Evolutionary conservation across 2,888 invertebrate genomes (phyloP).

Genomic region (Aelia acuminata): DNA sequence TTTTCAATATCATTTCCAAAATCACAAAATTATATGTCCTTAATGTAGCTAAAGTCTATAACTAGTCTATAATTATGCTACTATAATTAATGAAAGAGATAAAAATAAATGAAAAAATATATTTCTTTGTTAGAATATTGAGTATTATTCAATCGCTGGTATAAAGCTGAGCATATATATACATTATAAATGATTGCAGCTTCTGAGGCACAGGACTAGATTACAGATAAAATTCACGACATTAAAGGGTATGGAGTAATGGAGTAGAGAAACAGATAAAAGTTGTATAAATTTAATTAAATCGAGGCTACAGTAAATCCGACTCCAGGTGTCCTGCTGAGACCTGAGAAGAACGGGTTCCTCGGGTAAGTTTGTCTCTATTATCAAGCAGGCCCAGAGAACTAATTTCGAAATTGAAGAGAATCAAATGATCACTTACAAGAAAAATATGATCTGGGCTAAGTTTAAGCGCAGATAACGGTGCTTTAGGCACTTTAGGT

Average conservation of each 20-base stretch:
- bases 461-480: neutral
- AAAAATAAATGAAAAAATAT: constrained; percentile 40
- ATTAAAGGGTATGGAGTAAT: too few species aligned
- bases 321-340: neutral
- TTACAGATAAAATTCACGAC: neutral
- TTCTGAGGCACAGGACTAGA: constrained; percentile 44
- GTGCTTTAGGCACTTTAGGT: constrained; percentile 14
- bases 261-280: neutral
- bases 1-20: neutral
- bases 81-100: too few species aligned
- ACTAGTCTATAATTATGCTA: constrained; percentile 22
- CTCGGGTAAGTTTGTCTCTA: neutral
- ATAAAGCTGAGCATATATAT: constrained; percentile 1
- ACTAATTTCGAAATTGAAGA: neutral
- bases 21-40: constrained; percentile 11
- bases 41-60: neutral
- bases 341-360: too few species aligned
- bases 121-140: constrained; percentile 22
- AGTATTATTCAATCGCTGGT: constrained; percentile 2
- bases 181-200: neutral
- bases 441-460: too few species aligned
- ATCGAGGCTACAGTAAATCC: neutral
- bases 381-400: neutral
- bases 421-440: too few species aligned
- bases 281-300: neutral